Evolutionary conservation across 2,888 invertebrate genomes (phyloP).

Genomic region (Notocelia uddmanniana): DNA sequence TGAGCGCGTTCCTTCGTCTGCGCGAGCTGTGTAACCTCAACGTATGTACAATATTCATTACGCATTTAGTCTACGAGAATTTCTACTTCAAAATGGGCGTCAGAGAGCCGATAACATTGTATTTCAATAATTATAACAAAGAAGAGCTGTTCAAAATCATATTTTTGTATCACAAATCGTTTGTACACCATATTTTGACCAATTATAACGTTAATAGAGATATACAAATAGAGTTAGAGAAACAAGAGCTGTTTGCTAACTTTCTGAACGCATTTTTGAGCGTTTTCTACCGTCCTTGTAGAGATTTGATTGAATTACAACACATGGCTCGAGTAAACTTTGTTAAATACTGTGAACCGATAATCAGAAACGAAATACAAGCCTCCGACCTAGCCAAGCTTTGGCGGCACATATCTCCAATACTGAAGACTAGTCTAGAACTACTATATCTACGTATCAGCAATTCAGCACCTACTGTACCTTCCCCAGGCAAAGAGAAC

Average conservation of each 20-base stretch:
- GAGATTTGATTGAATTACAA: conserved; percentile 93
- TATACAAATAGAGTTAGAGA: conserved; percentile 66
- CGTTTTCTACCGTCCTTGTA: conserved; percentile 93
- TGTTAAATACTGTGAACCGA: conserved; percentile 91
- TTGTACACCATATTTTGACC: conserved; percentile 65
- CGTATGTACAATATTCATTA: conserved; percentile 91
- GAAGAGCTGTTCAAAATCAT: conserved; percentile 86
- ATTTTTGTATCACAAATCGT: conserved; percentile 70
- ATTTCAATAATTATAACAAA: conserved; percentile 93
- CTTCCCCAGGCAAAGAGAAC: conserved; percentile 73
- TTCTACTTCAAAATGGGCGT: conserved; percentile 90
- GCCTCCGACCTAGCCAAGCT: conserved; percentile 88
- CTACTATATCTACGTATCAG: conserved; percentile 91
- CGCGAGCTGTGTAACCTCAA: conserved; percentile 90
- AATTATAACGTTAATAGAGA: conserved; percentile 63
- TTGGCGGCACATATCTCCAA: conserved; percentile 93
- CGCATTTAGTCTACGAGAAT: conserved; percentile 93
- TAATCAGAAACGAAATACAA: conserved; percentile 88
- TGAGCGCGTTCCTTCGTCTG: conserved; percentile 90
- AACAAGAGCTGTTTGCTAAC: conserved; percentile 89
- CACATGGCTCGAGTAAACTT: conserved; percentile 93
- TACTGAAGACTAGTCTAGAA: conserved; percentile 90
- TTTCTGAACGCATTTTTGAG: conserved; percentile 94
- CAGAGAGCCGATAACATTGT: conserved; percentile 89
- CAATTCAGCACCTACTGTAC: conserved; percentile 57